Evolutionary conservation across 2,113 vertebrate genomes (phyloP).

Genomic region (Platanista minor): DNA sequence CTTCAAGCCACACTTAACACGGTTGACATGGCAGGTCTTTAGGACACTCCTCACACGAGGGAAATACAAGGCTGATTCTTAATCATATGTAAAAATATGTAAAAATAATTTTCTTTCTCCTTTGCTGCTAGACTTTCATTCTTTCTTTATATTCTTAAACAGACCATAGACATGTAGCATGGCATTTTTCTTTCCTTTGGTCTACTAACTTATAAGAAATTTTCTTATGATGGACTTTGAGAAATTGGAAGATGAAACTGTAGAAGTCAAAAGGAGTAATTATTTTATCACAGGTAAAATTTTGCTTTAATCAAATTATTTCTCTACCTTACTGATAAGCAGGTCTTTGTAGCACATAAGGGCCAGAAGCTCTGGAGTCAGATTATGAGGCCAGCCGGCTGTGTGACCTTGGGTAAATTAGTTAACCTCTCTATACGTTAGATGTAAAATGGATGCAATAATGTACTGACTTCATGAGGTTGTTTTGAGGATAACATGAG

Average conservation of each 20-base stretch:
- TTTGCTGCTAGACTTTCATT: conserved; percentile 60
- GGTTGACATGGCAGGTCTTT: conserved; percentile 81
- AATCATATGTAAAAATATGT: conserved; percentile 82
- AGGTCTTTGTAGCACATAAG: not conserved
- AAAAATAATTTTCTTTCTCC: conserved; percentile 77
- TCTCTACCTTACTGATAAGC: not conserved
- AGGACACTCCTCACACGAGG: conserved; percentile 76
- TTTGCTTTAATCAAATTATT: conserved; percentile 23
- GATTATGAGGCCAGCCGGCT: not conserved
- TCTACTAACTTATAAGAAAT: conserved; percentile 30
- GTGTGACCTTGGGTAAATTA: not conserved
- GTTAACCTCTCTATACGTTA: not conserved
- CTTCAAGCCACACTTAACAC: conserved; percentile 87
- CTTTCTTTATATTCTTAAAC: conserved; percentile 64
- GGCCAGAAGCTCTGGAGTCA: not conserved
- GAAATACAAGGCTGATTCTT: conserved; percentile 83
- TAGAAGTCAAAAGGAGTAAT: conserved; percentile 33
- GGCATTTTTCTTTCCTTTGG: not conserved
- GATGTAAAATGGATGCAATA: not conserved
- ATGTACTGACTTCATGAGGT: not conserved
- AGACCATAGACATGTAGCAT: conserved; percentile 1
- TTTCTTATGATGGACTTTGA: conserved; percentile 29
- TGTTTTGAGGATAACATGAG: not conserved
- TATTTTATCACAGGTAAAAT: conserved; percentile 40
- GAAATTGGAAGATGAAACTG: not conserved